Percentiles rank a stretch among this genome's conserved stretches.
phyloP scores from a whole-genome alignment of 2,113 vertebrate species.

The Thamnaconus septentrionalis region DNA sequence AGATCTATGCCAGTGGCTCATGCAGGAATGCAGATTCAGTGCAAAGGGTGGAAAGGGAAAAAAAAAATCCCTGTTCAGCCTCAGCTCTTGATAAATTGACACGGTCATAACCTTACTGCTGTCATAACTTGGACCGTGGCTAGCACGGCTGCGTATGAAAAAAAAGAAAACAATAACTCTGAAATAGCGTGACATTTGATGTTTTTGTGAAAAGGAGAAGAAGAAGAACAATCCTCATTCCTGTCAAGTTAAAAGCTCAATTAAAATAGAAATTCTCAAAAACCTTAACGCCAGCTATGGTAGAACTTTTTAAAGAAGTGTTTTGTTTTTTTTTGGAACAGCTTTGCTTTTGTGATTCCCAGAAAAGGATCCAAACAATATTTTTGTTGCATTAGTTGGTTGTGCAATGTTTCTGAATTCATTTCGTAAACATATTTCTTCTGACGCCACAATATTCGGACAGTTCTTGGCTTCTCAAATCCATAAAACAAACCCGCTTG shows the following conservation, averaged over 20 bases:
- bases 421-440: background rate
- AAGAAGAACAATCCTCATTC: background rate
- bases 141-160: slow-evolving; percentile 43
- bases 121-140: slow-evolving; percentile 41
- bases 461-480: background rate
- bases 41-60: slow-evolving; percentile 44
- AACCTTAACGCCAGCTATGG: too few species aligned
- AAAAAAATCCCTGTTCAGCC: slow-evolving; percentile 60
- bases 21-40: slow-evolving; percentile 72
- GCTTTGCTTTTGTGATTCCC: too few species aligned
- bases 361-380: too few species aligned
- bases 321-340: too few species aligned
- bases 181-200: background rate
- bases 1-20: slow-evolving; percentile 70
- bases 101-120: slow-evolving; percentile 53
- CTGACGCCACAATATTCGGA: background rate
- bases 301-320: too few species aligned
- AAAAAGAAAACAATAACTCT: background rate
- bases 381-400: too few species aligned
- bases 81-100: slow-evolving; percentile 63
- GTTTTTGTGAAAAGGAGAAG: too few species aligned
- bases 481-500: background rate
- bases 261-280: too few species aligned
- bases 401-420: too few species aligned
- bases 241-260: background rate